phyloP scores from a whole-genome alignment of 2,113 vertebrate species.

The Budorcas taxicolor region DNA sequence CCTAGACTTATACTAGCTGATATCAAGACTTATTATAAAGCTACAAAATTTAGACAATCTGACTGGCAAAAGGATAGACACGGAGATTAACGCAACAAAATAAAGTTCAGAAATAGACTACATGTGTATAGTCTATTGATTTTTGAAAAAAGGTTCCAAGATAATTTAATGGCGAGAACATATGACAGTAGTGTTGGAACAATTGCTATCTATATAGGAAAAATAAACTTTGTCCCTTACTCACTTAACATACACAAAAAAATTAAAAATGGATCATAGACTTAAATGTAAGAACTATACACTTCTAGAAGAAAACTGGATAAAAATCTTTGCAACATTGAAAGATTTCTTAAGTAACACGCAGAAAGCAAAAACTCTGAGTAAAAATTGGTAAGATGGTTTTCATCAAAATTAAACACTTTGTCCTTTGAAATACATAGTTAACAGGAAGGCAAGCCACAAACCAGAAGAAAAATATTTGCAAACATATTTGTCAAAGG shows the following conservation, averaged over 20 bases:
- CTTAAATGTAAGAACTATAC: background rate
- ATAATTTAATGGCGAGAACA: background rate
- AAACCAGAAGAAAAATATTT: background rate
- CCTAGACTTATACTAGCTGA: background rate
- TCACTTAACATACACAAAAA: background rate
- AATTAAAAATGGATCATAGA: background rate
- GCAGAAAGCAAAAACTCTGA: background rate
- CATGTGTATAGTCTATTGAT: background rate
- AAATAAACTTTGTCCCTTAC: background rate
- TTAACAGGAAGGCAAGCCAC: background rate
- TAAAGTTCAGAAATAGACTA: background rate
- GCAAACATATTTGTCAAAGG: background rate
- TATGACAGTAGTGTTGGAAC: background rate
- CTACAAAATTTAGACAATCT: background rate
- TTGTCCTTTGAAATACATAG: background rate
- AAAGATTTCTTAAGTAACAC: background rate
- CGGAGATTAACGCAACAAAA: background rate
- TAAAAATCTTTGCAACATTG: background rate
- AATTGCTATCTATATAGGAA: background rate
- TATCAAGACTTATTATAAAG: background rate
- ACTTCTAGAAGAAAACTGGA: background rate
- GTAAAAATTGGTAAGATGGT: background rate
- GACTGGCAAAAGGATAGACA: background rate
- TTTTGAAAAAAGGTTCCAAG: slow-evolving; percentile 4
- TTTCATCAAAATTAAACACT: background rate